phyloP scores from a whole-genome alignment of 2,797 vertebrate species.

The Sphenopsis melanotis region DNA sequence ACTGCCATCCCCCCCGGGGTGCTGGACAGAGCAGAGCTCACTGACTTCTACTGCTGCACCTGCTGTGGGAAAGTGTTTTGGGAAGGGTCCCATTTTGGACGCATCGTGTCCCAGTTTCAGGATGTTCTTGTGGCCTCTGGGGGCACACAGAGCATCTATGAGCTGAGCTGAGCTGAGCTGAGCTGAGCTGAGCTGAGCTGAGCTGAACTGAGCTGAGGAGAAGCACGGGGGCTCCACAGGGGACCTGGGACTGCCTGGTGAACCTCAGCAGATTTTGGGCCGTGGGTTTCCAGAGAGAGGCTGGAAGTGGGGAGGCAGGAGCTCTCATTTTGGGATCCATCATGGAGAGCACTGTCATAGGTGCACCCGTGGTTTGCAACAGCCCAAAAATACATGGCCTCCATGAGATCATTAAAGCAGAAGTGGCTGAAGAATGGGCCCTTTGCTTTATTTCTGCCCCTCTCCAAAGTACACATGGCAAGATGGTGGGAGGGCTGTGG shows the following conservation, averaged over 20 bases:
- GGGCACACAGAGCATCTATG: background rate
- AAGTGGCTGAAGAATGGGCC: background rate
- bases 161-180: background rate
- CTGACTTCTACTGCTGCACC: conserved; percentile 83
- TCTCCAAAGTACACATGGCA: background rate
- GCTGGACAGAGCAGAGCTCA: conserved; percentile 68
- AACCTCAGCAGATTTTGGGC: background rate
- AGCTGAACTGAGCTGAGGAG: background rate
- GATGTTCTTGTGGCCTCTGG: conserved; percentile 63
- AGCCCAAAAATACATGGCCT: background rate
- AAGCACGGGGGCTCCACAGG: accelerated
- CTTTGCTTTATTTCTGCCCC: background rate
- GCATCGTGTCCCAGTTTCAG: conserved; percentile 76
- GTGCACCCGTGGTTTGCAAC: background rate
- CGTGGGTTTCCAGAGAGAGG: background rate
- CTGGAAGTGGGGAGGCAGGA: background rate
- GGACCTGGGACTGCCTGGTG: background rate
- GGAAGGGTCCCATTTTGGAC: conserved; percentile 87
- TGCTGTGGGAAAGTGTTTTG: conserved; percentile 90
- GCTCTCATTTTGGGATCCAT: background rate
- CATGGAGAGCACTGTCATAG: background rate
- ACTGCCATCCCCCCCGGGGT: conserved; percentile 71
- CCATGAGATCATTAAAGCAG: background rate
- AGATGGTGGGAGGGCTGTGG: background rate
- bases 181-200: background rate